These are phyloP conservation scores for Achatina immaculata DNA, from an alignment of 1,140 invertebrate genomes.

Conservation along the genomic window DNA sequence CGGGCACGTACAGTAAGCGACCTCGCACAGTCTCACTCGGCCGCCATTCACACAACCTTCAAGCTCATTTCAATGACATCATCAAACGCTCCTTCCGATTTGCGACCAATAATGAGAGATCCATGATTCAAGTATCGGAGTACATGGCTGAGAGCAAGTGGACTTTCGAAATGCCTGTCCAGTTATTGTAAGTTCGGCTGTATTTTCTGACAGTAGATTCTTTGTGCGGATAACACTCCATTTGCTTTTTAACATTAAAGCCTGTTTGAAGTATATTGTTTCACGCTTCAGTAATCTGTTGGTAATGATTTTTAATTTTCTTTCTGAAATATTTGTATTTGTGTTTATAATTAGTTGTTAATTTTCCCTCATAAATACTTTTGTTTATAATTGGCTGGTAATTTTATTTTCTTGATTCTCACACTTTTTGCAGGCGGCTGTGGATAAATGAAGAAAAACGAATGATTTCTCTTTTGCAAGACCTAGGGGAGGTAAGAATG, in stretches of 20 bases:
- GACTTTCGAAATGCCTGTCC: conserved; percentile 87
- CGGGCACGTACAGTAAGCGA: conserved; percentile 27
- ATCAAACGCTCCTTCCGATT: conserved; percentile 88
- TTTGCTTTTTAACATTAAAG: too few relatives aligned
- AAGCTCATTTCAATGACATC: conserved; percentile 79
- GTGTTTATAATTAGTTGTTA: too few relatives aligned
- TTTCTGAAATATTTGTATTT: too few relatives aligned
- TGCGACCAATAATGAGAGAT: conserved; percentile 86
- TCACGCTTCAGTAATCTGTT: too few relatives aligned
- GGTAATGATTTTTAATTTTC: too few relatives aligned
- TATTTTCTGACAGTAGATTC: conserved; percentile 25
- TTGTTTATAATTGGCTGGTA: too few relatives aligned
- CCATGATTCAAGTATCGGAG: conserved; percentile 93
- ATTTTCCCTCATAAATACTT: too few relatives aligned
- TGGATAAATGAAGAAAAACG: conserved; percentile 94
- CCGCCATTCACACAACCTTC: conserved; percentile 34
- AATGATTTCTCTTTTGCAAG: conserved; percentile 87
- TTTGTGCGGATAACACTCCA: too few relatives aligned
- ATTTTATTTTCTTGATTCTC: too few relatives aligned
- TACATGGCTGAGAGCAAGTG: conserved; percentile 91
- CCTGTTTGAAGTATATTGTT: too few relatives aligned
- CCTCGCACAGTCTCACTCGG: conserved; percentile 31
- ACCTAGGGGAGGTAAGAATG: conserved; percentile 77
- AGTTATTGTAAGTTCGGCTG: conserved; percentile 90
- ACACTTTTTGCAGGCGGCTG: conserved; percentile 85